Conservation (phyloP, 2,888 invertebrate species). For the Drosophila mayaguana region DNA sequence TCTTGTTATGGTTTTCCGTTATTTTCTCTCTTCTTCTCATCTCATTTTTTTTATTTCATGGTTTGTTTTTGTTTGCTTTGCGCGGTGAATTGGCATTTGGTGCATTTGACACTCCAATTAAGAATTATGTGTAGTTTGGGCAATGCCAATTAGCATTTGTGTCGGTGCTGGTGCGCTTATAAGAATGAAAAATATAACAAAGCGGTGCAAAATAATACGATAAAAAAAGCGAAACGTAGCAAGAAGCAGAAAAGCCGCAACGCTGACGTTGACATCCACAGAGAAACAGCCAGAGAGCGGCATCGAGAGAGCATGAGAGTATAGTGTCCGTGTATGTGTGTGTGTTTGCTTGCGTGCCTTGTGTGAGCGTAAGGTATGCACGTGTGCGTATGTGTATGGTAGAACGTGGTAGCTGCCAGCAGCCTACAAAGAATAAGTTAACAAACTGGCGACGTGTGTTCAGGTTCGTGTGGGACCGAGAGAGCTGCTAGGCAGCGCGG, state of each 20-base stretch:
- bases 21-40: slow-evolving; percentile 31
- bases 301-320: slow-evolving; percentile 10
- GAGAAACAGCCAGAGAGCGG: slow-evolving; percentile 15
- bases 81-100: slow-evolving; percentile 16
- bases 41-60: slow-evolving; percentile 1
- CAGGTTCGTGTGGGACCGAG: slow-evolving; percentile 28
- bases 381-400: slow-evolving; percentile 28
- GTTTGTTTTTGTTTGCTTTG: slow-evolving; percentile 23
- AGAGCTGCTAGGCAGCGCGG: neutral
- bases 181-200: slow-evolving; percentile 64
- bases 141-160: slow-evolving; percentile 64
- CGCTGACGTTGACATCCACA: slow-evolving; percentile 72
- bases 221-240: slow-evolving; percentile 43
- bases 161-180: slow-evolving; percentile 50
- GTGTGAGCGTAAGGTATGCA: slow-evolving; percentile 13
- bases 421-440: slow-evolving; percentile 69
- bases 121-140: slow-evolving; percentile 36
- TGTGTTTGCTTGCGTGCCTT: slow-evolving; percentile 42
- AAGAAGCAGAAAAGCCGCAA: slow-evolving; percentile 79
- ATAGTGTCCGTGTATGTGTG: slow-evolving; percentile 20
- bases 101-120: slow-evolving; percentile 31
- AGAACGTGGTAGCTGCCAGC: slow-evolving; percentile 63
- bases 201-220: slow-evolving; percentile 70
- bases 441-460: slow-evolving; percentile 76
- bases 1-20: slow-evolving; percentile 29